A percentile compares a stretch with the other conserved stretches of the same genome.
Conservation (phyloP, 2,113 vertebrate genomes). For the Peromyscus maniculatus region DNA sequence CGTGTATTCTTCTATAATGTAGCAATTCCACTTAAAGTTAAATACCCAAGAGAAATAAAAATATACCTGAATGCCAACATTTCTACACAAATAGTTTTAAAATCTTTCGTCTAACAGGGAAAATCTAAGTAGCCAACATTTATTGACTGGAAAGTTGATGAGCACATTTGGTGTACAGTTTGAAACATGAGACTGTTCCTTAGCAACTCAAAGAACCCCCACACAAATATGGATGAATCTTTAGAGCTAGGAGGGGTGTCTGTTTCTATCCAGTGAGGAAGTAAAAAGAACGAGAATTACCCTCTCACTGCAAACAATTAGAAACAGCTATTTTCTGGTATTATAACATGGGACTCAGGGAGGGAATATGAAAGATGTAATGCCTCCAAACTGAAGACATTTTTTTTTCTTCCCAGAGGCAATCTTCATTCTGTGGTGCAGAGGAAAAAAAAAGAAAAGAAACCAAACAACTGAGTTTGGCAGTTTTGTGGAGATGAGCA, state of each 20-base stretch:
- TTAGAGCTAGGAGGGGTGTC: not conserved
- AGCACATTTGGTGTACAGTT: not conserved
- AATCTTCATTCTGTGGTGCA: constrained; percentile 13
- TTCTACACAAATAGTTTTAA: not conserved
- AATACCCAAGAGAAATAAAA: constrained; percentile 1
- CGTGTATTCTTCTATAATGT: not conserved
- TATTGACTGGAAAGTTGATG: not conserved
- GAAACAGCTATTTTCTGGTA: not conserved
- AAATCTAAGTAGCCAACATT: not conserved
- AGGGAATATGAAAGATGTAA: not conserved
- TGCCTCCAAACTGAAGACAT: not conserved
- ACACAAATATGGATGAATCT: not conserved
- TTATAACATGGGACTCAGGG: not conserved
- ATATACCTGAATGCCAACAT: not conserved
- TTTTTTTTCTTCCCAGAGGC: not conserved
- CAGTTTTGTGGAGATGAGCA: not conserved
- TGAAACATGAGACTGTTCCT: constrained; percentile 1
- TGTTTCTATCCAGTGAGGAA: not conserved
- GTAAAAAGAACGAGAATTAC: not conserved
- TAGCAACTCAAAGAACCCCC: not conserved
- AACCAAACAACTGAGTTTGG: not conserved
- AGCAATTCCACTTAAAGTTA: not conserved
- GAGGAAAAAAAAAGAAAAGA: not conserved
- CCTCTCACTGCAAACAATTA: not conserved
- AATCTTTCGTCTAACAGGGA: not conserved